Conservation (phyloP, 2,888 invertebrate genomes). For the Sycophila texana region DNA sequence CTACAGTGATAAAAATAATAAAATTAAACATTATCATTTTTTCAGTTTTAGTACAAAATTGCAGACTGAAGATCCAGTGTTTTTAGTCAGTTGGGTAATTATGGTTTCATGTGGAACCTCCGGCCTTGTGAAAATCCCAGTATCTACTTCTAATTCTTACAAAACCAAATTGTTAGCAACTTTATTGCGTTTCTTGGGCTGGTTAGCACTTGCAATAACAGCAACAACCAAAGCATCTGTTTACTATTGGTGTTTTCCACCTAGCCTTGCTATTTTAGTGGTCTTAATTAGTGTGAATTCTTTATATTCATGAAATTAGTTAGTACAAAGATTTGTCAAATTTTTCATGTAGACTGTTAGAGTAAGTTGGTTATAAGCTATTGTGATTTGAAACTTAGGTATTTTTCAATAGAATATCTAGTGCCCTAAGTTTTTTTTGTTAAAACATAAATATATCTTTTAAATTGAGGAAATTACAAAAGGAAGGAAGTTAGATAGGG, state of each 20-base stretch:
- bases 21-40: slow-evolving; percentile 43
- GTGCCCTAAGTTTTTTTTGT: too few relatives aligned
- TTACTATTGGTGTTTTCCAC: slow-evolving; percentile 71
- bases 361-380: slow-evolving; percentile 12
- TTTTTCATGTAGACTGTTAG: neutral
- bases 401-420: too few relatives aligned
- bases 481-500: too few relatives aligned
- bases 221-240: slow-evolving; percentile 63
- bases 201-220: slow-evolving; percentile 65
- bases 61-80: slow-evolving; percentile 68
- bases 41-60: slow-evolving; percentile 68
- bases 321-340: neutral
- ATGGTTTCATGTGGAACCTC: slow-evolving; percentile 67
- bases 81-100: slow-evolving; percentile 68
- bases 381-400: slow-evolving; percentile 25
- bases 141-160: slow-evolving; percentile 46
- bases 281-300: slow-evolving; percentile 63
- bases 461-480: too few relatives aligned
- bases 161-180: slow-evolving; percentile 64
- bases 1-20: neutral
- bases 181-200: slow-evolving; percentile 66
- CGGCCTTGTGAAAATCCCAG: slow-evolving; percentile 64
- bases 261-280: slow-evolving; percentile 62
- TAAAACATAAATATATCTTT: too few relatives aligned
- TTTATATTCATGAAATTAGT: slow-evolving; percentile 36